Conservation (phyloP, 30 jellyfish, hydroid and myxozoan genomes). For the Aurelia coerulea region DNA sequence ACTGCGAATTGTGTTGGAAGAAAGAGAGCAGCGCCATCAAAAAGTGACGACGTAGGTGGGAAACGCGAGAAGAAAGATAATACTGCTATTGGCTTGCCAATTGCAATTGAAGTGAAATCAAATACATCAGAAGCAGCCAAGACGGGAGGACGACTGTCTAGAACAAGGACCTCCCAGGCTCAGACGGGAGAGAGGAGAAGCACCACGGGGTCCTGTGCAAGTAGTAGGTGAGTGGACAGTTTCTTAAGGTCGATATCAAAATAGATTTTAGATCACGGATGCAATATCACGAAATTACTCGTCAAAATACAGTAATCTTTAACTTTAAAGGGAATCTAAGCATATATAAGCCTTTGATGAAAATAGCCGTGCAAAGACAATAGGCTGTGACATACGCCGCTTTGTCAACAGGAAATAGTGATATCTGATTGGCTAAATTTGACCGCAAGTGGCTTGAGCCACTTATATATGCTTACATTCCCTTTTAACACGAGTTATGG, state of each 20-base stretch:
- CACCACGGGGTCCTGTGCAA: constrained; percentile 99
- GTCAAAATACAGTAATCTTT: too few species aligned
- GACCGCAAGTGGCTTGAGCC: too few species aligned
- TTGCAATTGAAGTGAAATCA: constrained; percentile 18
- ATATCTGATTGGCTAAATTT: too few species aligned
- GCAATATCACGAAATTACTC: too few species aligned
- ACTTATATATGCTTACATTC: too few species aligned
- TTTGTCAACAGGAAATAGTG: too few species aligned
- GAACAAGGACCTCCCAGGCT: constrained; percentile 94
- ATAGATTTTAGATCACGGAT: too few species aligned
- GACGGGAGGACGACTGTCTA: constrained; percentile 98
- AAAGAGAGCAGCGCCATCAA: constrained; percentile 52
- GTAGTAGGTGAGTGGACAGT: constrained; percentile 81
- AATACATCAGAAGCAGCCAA: constrained; percentile 68
- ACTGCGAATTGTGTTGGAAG: constrained; percentile 25
- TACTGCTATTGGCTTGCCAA: constrained; percentile 5
- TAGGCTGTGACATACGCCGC: too few species aligned
- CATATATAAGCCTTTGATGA: too few species aligned
- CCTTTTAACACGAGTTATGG: too few species aligned
- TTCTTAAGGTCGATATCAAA: background rate
- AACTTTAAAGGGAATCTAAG: too few species aligned
- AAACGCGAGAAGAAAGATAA: constrained; percentile 62
- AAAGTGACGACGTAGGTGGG: constrained; percentile 25
- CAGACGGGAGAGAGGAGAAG: constrained; percentile 80
- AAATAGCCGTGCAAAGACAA: too few species aligned